phyloP scores from a whole-genome alignment of 2,113 vertebrate genomes.

The Lophochroa leadbeateri region DNA sequence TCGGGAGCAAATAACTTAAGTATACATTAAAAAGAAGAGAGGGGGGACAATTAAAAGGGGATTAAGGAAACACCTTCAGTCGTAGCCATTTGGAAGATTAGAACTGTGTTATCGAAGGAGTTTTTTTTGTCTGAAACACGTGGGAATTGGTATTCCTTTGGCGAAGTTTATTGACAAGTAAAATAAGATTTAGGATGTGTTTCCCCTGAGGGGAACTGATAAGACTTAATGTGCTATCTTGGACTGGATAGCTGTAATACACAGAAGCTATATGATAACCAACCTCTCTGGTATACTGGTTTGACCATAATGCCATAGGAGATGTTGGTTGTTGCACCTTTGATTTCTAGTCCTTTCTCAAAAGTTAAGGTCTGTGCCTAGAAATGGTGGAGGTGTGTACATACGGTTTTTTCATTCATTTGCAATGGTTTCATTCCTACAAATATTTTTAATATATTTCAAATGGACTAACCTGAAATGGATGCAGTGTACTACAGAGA shows the following conservation, averaged over 20 bases:
- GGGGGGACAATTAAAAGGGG: constrained; percentile 15
- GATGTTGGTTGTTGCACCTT: constrained; percentile 42
- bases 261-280: constrained; percentile 52
- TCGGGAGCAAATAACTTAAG: constrained; percentile 60
- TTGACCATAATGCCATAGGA: background rate
- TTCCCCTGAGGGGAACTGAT: constrained; percentile 55
- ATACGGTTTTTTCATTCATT: constrained; percentile 55
- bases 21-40: constrained; percentile 43
- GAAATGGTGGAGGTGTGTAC: constrained; percentile 55
- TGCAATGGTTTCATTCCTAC: constrained; percentile 64
- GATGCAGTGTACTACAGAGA: background rate
- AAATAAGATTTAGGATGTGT: constrained; percentile 9
- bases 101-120: background rate
- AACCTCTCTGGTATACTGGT: constrained; percentile 38
- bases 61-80: constrained; percentile 29
- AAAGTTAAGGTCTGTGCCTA: constrained; percentile 69
- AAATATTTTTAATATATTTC: constrained; percentile 59
- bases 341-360: constrained; percentile 53
- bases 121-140: background rate
- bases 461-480: constrained; percentile 58
- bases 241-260: constrained; percentile 53
- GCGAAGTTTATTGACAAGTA: background rate
- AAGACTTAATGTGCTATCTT: constrained; percentile 16
- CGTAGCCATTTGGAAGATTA: background rate
- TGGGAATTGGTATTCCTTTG: background rate